These are phyloP conservation scores for Platysternon megacephalum DNA, from an alignment of 2,113 vertebrate genomes.

Conservation along the genomic window DNA sequence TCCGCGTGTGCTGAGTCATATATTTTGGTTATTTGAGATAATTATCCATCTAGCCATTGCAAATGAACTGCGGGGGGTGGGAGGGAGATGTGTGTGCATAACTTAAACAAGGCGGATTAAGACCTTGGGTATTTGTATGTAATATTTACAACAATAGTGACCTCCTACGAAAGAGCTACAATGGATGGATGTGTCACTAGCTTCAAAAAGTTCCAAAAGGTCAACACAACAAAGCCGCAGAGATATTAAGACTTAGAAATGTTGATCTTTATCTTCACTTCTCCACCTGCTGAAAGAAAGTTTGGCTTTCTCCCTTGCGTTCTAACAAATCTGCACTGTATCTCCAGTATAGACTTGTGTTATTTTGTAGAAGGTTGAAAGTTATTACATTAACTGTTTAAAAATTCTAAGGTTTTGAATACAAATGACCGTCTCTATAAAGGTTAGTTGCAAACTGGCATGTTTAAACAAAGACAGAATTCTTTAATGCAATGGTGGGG, in stretches of 20 bases:
- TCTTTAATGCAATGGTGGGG: background rate
- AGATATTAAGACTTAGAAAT: background rate
- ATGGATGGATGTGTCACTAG: background rate
- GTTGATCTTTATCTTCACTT: slow-evolving; percentile 39
- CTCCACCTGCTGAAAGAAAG: slow-evolving; percentile 24
- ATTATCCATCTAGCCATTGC: slow-evolving; percentile 48
- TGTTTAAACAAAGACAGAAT: background rate
- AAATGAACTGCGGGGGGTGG: background rate
- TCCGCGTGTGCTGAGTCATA: slow-evolving; percentile 62
- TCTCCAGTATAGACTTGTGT: background rate
- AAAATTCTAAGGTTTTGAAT: slow-evolving; percentile 42
- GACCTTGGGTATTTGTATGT: slow-evolving; percentile 46
- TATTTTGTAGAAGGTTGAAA: background rate
- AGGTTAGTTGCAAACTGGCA: background rate
- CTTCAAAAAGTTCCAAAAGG: slow-evolving; percentile 24
- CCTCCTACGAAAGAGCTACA: slow-evolving; percentile 40
- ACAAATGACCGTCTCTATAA: slow-evolving; percentile 1
- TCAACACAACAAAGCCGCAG: slow-evolving; percentile 24
- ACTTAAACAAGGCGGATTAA: slow-evolving; percentile 58
- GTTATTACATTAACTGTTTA: slow-evolving; percentile 44
- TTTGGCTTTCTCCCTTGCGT: slow-evolving; percentile 22
- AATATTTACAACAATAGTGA: slow-evolving; percentile 31
- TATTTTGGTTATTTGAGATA: slow-evolving; percentile 46
- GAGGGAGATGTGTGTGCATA: background rate
- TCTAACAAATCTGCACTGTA: background rate